Evolutionary conservation across 2,797 vertebrate species (phyloP).

Genomic region (Crenuchus spilurus): DNA sequence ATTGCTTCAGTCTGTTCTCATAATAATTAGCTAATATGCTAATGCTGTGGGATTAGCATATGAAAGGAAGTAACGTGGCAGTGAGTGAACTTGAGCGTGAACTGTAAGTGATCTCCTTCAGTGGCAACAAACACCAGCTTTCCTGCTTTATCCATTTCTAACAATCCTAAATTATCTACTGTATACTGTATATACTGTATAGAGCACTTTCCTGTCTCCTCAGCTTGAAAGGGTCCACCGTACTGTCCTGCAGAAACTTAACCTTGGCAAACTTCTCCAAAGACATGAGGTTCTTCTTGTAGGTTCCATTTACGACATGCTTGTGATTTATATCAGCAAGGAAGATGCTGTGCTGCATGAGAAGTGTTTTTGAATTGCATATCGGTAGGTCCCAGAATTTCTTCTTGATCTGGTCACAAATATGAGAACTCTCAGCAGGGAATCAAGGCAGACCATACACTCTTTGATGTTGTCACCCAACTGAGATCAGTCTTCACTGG

Average conservation of each 20-base stretch:
- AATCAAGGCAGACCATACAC: conserved; percentile 93
- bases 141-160: conserved; percentile 88
- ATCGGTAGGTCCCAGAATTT: conserved; percentile 84
- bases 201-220: conserved; percentile 87
- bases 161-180: conserved; percentile 79
- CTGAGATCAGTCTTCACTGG: conserved; percentile 91
- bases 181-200: no score
- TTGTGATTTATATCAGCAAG: conserved; percentile 97
- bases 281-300: conserved; percentile 92
- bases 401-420: conserved; percentile 92
- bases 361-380: conserved; percentile 84
- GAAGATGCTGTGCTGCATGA: conserved; percentile 91
- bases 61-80: conserved; percentile 84
- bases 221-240: conserved; percentile 93
- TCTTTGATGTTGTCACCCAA: conserved; percentile 97
- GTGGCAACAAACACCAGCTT: conserved; percentile 86
- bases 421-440: conserved; percentile 85
- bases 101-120: conserved; percentile 89
- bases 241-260: conserved; percentile 89
- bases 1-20: background rate
- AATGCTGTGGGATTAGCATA: conserved; percentile 71
- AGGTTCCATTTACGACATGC: conserved; percentile 87
- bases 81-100: conserved; percentile 87
- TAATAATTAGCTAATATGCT: no score
- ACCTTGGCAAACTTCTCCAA: conserved; percentile 95